Percentiles rank a stretch among this genome's conserved stretches.
Conservation (phyloP, 2,797 vertebrate species). For the Selene dorsalis region DNA sequence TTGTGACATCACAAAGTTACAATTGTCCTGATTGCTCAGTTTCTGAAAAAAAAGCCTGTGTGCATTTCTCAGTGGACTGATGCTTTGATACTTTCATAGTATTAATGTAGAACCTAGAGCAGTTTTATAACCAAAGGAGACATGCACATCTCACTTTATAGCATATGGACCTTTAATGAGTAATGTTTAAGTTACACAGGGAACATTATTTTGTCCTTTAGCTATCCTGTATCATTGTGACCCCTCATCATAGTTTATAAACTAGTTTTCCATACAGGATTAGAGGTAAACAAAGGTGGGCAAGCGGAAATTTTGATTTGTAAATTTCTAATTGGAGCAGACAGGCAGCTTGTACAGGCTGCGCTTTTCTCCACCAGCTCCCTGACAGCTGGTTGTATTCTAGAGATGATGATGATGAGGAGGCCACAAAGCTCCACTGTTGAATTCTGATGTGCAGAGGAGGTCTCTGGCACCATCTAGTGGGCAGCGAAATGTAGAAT, state of each 20-base stretch:
- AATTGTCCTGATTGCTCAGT: background rate
- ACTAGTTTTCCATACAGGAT: no score
- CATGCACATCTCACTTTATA: background rate
- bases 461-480: constrained; percentile 81
- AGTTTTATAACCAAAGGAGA: background rate
- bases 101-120: background rate
- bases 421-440: constrained; percentile 4
- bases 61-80: background rate
- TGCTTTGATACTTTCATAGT: no score
- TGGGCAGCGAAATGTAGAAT: constrained; percentile 34
- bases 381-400: constrained; percentile 10
- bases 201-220: no score
- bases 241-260: no score
- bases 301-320: no score
- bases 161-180: background rate
- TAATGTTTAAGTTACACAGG: no score
- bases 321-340: background rate
- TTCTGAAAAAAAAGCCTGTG: background rate
- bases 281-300: no score
- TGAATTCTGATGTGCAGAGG: constrained; percentile 31
- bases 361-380: constrained; percentile 2
- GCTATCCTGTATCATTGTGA: no score
- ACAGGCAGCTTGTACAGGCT: background rate
- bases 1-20: background rate
- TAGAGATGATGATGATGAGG: background rate